Evolutionary conservation across 2,113 vertebrate species (phyloP).

Genomic region (Thunnus maccoyii): DNA sequence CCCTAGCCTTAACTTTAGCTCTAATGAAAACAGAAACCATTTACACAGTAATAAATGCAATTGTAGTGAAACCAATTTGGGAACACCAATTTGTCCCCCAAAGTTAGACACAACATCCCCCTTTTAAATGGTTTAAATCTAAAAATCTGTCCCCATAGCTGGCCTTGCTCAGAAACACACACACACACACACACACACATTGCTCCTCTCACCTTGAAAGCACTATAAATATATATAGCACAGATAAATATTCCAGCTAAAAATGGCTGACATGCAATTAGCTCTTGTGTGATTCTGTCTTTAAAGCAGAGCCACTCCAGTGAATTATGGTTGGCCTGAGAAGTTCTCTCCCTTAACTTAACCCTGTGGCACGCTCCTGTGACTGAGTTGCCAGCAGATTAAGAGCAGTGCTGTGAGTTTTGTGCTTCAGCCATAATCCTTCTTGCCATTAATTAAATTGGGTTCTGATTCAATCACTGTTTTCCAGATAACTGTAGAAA

Average conservation of each 20-base stretch:
- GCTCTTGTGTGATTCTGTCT: slow-evolving; percentile 61
- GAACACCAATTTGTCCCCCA: background rate
- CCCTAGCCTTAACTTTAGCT: background rate
- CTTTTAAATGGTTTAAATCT: background rate
- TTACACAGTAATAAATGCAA: background rate
- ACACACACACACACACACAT: background rate
- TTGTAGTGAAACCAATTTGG: background rate
- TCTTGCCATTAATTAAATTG: slow-evolving; percentile 71
- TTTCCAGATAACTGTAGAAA: slow-evolving; percentile 63
- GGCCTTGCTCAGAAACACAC: background rate
- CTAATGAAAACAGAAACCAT: background rate
- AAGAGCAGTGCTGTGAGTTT: slow-evolving; percentile 40
- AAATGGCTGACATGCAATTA: slow-evolving; percentile 70
- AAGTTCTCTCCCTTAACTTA: slow-evolving; percentile 40
- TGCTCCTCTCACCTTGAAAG: slow-evolving; percentile 43
- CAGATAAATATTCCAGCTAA: slow-evolving; percentile 64
- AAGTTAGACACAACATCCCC: background rate
- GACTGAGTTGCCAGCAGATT: slow-evolving; percentile 44
- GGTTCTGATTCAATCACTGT: slow-evolving; percentile 65
- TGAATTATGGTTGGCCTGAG: slow-evolving; percentile 47
- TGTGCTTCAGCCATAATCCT: slow-evolving; percentile 29
- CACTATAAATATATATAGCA: slow-evolving; percentile 48
- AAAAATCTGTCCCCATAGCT: background rate
- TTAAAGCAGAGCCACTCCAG: slow-evolving; percentile 58
- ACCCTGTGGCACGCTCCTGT: slow-evolving; percentile 33